Percentiles rank a stretch among this genome's conserved stretches.
Evolutionary conservation across 2,888 invertebrate genomes (phyloP).

Genomic region (Polymixis flavicincta): DNA sequence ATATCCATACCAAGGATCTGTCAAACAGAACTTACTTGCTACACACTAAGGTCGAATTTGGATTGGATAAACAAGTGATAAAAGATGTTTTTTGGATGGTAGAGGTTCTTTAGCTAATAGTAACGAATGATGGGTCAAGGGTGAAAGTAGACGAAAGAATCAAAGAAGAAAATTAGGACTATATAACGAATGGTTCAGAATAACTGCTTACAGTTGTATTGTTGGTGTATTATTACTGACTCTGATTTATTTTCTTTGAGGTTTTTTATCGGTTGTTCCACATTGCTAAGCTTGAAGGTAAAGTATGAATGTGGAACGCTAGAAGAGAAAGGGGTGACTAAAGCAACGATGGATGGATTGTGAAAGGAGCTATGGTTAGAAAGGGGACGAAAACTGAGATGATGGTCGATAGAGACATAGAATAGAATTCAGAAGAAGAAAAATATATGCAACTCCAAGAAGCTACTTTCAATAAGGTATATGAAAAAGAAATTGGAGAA

Average conservation of each 20-base stretch:
- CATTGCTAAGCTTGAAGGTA: neutral
- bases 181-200: constrained; percentile 62
- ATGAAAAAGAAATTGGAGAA: neutral
- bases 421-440: neutral
- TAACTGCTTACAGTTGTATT: constrained; percentile 53
- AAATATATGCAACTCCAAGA: neutral
- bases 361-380: neutral
- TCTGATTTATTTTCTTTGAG: constrained; percentile 43
- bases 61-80: constrained; percentile 41
- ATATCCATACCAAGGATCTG: constrained; percentile 45
- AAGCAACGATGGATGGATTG: neutral
- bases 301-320: no score
- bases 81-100: constrained; percentile 62
- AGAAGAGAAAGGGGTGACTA: neutral
- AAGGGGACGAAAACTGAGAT: neutral
- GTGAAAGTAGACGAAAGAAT: constrained; percentile 78
- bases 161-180: constrained; percentile 80
- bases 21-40: constrained; percentile 60
- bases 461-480: neutral
- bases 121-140: constrained; percentile 87
- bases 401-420: neutral
- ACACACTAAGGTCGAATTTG: constrained; percentile 68
- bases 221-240: constrained; percentile 62
- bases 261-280: constrained; percentile 19
- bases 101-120: constrained; percentile 77